Base-by-base conservation (phyloP, 2,113 vertebrate genomes). In the Actenoides hombroni region DNA sequence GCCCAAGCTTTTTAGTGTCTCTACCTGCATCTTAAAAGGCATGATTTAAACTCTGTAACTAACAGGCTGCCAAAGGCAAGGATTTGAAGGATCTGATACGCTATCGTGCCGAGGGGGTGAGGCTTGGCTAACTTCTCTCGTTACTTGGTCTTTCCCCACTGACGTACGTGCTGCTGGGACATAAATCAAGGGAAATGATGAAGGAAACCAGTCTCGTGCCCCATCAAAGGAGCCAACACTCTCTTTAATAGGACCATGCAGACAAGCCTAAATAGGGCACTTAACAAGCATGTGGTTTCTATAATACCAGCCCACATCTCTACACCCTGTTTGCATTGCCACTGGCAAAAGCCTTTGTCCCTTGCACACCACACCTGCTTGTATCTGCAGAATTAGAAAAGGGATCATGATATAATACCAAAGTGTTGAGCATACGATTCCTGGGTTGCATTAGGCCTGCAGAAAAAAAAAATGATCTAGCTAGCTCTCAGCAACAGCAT, bases 121-220 rank as follows among this genome's bases (percentile, higher is more conserved):
- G 77, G 46, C 46, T 96, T 92, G 77, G 65, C 84, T 92, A 73
- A 15, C 82, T 95, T 97, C 98, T 99, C 98, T 73, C 19, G 85
- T 98, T 99, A 98, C 98, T 96, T 96, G 92, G 97, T 96, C 97
- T 97, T 97, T 98, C 97, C 98, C 97, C 98, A 97, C 95, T 97
- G 98, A 98, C 69, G 88, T 97, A 77, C 74, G 94, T 84, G 97
- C 68, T 97, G 95, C 96, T 97, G 81, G 82, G 60, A 97, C 97
- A 98, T 98, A 99, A 98, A 99, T 99, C 98, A 98, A 97, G 89
- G 96, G 88, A 96, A 98, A 95, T 88, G 98, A 95, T 96, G 97
- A 96, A 97, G 97, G 96, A 97, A 97, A 98, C 84, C 94, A 88
- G 94, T 93, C 97, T 97, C 21, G 63, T 95, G 96, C 96, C 94